Conservation (phyloP, 2,113 vertebrate species). For the Setophaga kirtlandii region DNA sequence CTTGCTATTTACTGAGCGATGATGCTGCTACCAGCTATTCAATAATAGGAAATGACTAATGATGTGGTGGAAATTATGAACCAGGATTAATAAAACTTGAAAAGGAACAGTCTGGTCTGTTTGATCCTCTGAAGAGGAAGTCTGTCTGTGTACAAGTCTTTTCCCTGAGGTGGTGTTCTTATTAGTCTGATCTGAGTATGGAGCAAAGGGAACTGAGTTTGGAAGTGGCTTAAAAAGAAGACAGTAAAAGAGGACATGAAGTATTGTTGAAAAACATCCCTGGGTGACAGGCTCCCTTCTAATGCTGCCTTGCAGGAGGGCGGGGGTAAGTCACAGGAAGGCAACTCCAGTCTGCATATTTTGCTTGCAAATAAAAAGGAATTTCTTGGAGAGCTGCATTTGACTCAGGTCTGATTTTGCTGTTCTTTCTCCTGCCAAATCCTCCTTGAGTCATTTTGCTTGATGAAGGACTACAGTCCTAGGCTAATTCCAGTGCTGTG, state of each 20-base stretch:
- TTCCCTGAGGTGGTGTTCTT: slow-evolving; percentile 79
- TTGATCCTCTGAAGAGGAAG: slow-evolving; percentile 81
- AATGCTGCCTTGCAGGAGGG: slow-evolving; percentile 9
- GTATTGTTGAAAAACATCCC: slow-evolving; percentile 43
- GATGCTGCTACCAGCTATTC: slow-evolving; percentile 73
- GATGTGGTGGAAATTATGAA: slow-evolving; percentile 82
- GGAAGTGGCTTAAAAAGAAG: slow-evolving; percentile 47
- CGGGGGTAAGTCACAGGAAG: slow-evolving; percentile 10
- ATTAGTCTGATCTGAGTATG: slow-evolving; percentile 61
- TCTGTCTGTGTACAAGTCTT: slow-evolving; percentile 72
- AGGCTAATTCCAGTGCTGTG: background rate
- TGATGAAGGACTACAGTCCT: background rate
- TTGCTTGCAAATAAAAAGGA: background rate
- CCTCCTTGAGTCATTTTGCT: slow-evolving; percentile 5
- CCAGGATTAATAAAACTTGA: slow-evolving; percentile 83
- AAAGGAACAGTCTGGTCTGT: slow-evolving; percentile 79
- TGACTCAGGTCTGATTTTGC: background rate
- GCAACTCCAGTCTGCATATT: background rate
- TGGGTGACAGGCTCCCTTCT: slow-evolving; percentile 13
- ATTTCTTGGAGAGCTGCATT: slow-evolving; percentile 43
- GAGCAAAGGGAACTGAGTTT: slow-evolving; percentile 43
- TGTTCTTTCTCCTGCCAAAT: slow-evolving; percentile 15
- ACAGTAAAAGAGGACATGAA: slow-evolving; percentile 28
- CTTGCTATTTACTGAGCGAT: slow-evolving; percentile 60
- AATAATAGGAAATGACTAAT: slow-evolving; percentile 84